A percentile compares a stretch with the other conserved stretches of the same genome.
Evolutionary conservation across 2,888 invertebrate species (phyloP).

Genomic region (Tachina fera): DNA sequence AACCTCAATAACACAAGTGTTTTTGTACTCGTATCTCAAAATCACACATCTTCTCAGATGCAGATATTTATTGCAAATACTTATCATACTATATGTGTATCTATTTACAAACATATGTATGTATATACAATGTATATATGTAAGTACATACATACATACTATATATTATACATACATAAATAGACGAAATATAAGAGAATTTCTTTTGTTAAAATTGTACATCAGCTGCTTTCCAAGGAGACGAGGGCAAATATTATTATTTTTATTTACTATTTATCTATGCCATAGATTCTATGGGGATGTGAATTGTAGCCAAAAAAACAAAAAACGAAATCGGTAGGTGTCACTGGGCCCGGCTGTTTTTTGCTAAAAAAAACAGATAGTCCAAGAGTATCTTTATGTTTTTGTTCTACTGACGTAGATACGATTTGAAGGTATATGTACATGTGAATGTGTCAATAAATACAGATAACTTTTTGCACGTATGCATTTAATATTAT

Average conservation of each 20-base stretch:
- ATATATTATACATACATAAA: too few relatives aligned
- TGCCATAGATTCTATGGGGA: too few relatives aligned
- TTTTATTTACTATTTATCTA: neutral
- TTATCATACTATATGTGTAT: too few relatives aligned
- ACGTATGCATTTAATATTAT: slow-evolving; percentile 42
- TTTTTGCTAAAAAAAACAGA: slow-evolving; percentile 6
- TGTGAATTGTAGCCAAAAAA: slow-evolving; percentile 15
- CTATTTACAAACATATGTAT: too few relatives aligned
- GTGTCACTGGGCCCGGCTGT: slow-evolving; percentile 2
- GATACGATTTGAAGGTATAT: neutral
- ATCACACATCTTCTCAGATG: too few relatives aligned
- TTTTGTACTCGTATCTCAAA: too few relatives aligned
- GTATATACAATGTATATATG: too few relatives aligned
- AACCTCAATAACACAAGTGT: too few relatives aligned
- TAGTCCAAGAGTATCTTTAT: neutral
- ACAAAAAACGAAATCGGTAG: slow-evolving; percentile 15
- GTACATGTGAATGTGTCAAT: neutral
- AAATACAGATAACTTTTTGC: slow-evolving; percentile 15
- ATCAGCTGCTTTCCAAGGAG: slow-evolving; percentile 33
- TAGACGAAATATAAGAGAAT: too few relatives aligned
- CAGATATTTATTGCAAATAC: too few relatives aligned
- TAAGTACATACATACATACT: too few relatives aligned
- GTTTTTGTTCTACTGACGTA: neutral
- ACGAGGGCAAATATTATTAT: neutral
- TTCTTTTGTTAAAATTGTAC: neutral